Percentiles rank a stretch among this genome's conserved stretches.
Conservation (phyloP, 1,140 invertebrate genomes). For the Bicyclus anynana region DNA sequence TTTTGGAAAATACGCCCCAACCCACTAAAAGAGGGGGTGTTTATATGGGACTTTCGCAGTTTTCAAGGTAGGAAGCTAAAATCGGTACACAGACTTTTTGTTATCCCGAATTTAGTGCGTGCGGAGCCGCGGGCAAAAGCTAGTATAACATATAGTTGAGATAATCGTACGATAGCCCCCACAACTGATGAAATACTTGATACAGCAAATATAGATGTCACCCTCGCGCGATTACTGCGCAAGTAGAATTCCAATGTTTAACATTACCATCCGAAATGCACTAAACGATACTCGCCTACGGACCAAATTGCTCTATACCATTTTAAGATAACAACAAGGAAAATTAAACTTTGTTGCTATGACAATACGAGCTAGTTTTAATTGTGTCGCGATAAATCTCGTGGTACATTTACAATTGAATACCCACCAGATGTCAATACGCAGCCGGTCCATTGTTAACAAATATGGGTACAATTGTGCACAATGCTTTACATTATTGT, state of each 20-base stretch:
- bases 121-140: no score
- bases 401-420: background rate
- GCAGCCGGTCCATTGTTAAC: conserved; percentile 60
- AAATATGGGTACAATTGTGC: conserved; percentile 64
- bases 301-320: background rate
- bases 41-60: no score
- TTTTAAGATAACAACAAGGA: background rate
- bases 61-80: no score
- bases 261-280: background rate
- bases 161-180: no score
- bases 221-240: background rate
- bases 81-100: no score
- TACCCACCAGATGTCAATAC: conserved; percentile 56
- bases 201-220: background rate
- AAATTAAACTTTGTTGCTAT: background rate
- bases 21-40: no score
- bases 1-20: no score
- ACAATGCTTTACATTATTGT: conserved; percentile 63
- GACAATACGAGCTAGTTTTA: background rate
- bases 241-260: background rate
- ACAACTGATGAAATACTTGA: background rate
- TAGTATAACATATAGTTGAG: no score
- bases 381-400: background rate
- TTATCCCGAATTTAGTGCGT: no score
- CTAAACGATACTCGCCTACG: background rate